Conservation (phyloP, 2,113 vertebrate species). For the Vicugna pacos region DNA sequence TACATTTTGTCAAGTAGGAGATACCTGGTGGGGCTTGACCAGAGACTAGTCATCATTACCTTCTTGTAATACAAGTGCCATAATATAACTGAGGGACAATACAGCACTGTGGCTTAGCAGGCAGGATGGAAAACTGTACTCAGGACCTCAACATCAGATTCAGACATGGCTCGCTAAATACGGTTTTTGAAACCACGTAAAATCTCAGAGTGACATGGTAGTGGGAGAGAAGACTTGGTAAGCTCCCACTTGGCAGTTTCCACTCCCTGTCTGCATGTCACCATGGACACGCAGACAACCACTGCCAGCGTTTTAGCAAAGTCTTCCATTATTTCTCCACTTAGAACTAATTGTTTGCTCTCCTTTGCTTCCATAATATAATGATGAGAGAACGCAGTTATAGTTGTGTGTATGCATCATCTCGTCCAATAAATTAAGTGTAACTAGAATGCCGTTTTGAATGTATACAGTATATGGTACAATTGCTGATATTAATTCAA, state of each 20-base stretch:
- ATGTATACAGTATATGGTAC: background rate
- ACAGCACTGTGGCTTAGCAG: background rate
- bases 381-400: background rate
- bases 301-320: constrained; percentile 16
- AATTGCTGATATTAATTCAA: background rate
- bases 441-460: constrained; percentile 18
- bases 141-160: background rate
- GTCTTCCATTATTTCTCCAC: background rate
- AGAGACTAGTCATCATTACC: background rate
- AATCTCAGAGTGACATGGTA: background rate
- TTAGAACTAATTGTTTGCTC: constrained; percentile 17
- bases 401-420: background rate
- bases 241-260: background rate
- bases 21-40: background rate
- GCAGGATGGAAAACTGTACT: background rate
- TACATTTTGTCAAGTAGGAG: background rate
- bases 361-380: background rate
- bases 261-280: background rate
- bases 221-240: background rate
- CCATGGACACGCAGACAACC: background rate
- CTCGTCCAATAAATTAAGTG: background rate
- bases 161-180: background rate
- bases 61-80: background rate
- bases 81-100: background rate
- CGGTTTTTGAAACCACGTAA: background rate